Conservation (phyloP, 2,797 vertebrate genomes). For the Lithobates sylvaticus region DNA sequence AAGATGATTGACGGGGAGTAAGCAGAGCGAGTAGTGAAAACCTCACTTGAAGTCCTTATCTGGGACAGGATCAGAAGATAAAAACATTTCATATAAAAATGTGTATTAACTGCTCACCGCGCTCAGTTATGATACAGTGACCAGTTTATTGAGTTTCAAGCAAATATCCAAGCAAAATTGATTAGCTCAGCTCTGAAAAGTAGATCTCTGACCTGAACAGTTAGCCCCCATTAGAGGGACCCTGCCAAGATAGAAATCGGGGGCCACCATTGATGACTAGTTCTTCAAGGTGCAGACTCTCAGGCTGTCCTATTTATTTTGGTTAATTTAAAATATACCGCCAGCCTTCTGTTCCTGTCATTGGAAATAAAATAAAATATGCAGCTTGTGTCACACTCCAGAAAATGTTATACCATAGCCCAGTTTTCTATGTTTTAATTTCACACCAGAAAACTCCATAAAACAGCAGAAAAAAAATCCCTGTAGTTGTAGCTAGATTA, state of each 20-base stretch:
- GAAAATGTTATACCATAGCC: too few relatives aligned
- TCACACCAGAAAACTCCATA: too few relatives aligned
- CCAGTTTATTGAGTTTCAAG: not conserved
- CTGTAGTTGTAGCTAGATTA: too few relatives aligned
- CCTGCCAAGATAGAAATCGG: too few relatives aligned
- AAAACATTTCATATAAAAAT: slow-evolving; percentile 7
- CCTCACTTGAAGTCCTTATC: not conserved
- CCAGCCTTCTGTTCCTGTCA: too few relatives aligned
- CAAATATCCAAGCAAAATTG: not conserved
- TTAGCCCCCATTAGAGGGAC: not conserved
- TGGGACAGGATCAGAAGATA: not conserved
- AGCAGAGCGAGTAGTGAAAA: not conserved
- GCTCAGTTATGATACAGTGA: not conserved
- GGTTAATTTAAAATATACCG: too few relatives aligned
- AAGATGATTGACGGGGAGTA: slow-evolving; percentile 49
- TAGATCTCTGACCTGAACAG: not conserved
- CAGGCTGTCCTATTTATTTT: too few relatives aligned
- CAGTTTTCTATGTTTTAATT: too few relatives aligned
- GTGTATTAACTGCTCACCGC: not conserved
- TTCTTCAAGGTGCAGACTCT: not conserved
- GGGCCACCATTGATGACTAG: not conserved
- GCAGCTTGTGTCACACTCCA: too few relatives aligned
- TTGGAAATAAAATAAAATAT: too few relatives aligned
- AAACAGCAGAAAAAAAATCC: too few relatives aligned
- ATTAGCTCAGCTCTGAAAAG: not conserved